Conservation (phyloP, 2,888 invertebrate species). For the Volucella zonaria region DNA sequence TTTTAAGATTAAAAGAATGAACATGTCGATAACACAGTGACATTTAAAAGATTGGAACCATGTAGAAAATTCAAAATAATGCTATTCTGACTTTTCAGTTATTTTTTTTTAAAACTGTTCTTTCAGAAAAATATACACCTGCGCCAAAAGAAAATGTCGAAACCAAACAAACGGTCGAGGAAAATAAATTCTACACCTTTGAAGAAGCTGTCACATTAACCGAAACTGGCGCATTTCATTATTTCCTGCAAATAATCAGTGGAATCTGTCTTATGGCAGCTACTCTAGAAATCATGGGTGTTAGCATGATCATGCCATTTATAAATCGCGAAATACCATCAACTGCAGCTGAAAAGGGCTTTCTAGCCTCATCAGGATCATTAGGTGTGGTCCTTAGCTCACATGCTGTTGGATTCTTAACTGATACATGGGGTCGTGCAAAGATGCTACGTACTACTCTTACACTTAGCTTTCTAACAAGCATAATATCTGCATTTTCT, state of each 20-base stretch:
- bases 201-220: constrained; percentile 71
- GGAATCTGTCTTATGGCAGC: constrained; percentile 85
- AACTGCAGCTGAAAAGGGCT: constrained; percentile 84
- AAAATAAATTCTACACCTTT: constrained; percentile 45
- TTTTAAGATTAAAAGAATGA: no score
- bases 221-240: constrained; percentile 86
- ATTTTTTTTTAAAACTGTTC: no score
- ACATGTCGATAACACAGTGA: no score
- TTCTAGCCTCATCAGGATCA: constrained; percentile 85
- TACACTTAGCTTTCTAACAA: constrained; percentile 83
- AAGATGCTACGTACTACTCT: constrained; percentile 84
- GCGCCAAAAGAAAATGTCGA: not conserved
- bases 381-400: constrained; percentile 87
- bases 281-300: constrained; percentile 85
- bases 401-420: constrained; percentile 89
- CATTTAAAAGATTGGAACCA: no score
- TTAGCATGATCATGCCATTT: constrained; percentile 86
- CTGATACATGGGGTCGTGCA: constrained; percentile 87
- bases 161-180: not conserved
- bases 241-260: constrained; percentile 84
- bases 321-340: constrained; percentile 86
- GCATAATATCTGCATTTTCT: constrained; percentile 84
- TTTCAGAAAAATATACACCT: not conserved
- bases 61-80: no score
- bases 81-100: no score